Conservation (phyloP, 2,113 vertebrate genomes). For the Channa maculata region DNA sequence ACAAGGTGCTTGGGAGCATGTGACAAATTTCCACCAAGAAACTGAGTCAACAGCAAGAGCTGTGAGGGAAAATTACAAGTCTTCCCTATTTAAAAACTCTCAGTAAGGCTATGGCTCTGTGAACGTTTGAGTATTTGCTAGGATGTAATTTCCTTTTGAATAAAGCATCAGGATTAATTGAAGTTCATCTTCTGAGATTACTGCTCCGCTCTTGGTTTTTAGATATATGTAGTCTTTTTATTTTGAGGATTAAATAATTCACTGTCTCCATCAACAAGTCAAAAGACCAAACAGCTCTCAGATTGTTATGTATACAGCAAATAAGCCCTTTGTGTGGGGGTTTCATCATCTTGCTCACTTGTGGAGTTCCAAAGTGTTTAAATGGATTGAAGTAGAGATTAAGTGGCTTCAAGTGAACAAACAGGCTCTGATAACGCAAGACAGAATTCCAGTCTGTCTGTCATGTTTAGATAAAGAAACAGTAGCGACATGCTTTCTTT, state of each 20-base stretch:
- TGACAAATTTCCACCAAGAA: slow-evolving; percentile 70
- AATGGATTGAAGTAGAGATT: slow-evolving; percentile 54
- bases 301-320: slow-evolving; percentile 36
- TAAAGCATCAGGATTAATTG: neutral
- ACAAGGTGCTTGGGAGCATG: slow-evolving; percentile 74
- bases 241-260: slow-evolving; percentile 15
- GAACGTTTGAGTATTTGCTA: neutral
- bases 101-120: slow-evolving; percentile 5
- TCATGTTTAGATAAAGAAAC: slow-evolving; percentile 41
- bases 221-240: neutral
- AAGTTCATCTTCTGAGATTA: slow-evolving; percentile 4
- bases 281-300: slow-evolving; percentile 18
- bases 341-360: slow-evolving; percentile 22
- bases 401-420: slow-evolving; percentile 56
- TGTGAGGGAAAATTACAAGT: slow-evolving; percentile 51
- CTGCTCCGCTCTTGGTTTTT: neutral
- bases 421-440: slow-evolving; percentile 33
- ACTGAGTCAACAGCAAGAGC: slow-evolving; percentile 75
- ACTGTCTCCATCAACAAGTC: slow-evolving; percentile 32
- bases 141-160: slow-evolving; percentile 11
- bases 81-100: slow-evolving; percentile 34
- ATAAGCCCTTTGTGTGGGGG: slow-evolving; percentile 10
- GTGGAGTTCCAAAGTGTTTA: slow-evolving; percentile 43
- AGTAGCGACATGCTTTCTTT: neutral
- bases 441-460: slow-evolving; percentile 38